Base-by-base conservation (phyloP, 2,797 vertebrate species). In the Borostomias antarcticus region DNA sequence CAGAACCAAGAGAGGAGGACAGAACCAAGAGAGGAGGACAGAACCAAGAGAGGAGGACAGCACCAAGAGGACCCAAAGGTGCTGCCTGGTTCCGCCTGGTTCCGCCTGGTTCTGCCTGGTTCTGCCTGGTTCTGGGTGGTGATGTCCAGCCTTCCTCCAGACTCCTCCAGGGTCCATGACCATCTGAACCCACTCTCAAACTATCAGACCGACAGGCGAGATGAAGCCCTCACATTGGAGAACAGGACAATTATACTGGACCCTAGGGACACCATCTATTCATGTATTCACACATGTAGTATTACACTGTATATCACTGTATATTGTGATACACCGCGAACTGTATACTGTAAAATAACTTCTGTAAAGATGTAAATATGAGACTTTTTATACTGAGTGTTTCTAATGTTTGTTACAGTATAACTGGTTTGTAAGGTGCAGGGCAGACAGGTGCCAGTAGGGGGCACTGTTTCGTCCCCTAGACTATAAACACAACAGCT, bases 321-420 rank as follows among this genome's bases (percentile, higher is more conserved):
- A 58, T 23, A 33, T 50, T 35, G 19, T 25, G 43, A 66, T 7
- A 9, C 15, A 43, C 40, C 58, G 28, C 48, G 25, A 58, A 40
- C 50, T 50, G 17, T 53, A 60, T 68, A 51, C 47, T 59, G 35
- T 59, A n/a, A 45, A 59, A 21, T 35, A 19, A 1, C 7, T 40
- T 68, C 50, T 52, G 23, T 52, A 60, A 59, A 43, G 35, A 25
- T 59, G 37, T 43, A 59, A 43, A 59, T 29, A 43, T 43, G n/a
- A 28, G 4, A 21, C 50, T 60, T 68, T 28, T 43, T 53, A 40
- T 52, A 52, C 3, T 40, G 8, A 21, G 21, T 28, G 28, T 47
- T 4, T n/a, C n/a, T n/a, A n/a, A n/a, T n/a, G n/a, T n/a, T 51
- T 60, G 30, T 59, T 52, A 33, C 10, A 7, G 2, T 58, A 13